These are phyloP conservation scores for Delia radicum DNA, from an alignment of 1,140 invertebrate species.

Conservation along the genomic window DNA sequence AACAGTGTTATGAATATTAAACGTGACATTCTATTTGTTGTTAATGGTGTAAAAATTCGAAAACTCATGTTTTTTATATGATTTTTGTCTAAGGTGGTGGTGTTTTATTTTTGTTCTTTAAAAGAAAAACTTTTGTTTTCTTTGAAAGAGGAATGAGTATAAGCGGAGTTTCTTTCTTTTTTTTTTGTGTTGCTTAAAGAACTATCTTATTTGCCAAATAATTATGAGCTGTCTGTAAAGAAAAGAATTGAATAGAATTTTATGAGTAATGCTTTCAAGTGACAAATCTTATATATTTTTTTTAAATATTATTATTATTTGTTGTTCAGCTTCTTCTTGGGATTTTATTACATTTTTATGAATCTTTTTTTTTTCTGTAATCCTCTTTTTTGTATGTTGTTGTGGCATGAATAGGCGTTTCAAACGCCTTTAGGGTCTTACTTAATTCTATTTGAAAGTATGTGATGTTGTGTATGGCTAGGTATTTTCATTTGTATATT, in stretches of 20 bases:
- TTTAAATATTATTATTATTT: background rate
- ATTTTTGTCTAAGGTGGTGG: background rate
- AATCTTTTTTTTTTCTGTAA: background rate
- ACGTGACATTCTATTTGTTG: background rate
- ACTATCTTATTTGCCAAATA: background rate
- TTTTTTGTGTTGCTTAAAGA: background rate
- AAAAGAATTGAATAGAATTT: background rate
- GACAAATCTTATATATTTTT: background rate
- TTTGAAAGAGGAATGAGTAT: background rate
- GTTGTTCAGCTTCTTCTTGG: background rate
- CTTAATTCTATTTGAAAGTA: background rate
- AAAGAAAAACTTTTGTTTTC: background rate
- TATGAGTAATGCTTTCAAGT: background rate
- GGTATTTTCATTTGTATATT: background rate
- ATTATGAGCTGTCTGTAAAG: background rate
- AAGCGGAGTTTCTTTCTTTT: background rate
- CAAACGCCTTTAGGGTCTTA: background rate
- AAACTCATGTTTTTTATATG: background rate
- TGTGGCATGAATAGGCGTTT: background rate
- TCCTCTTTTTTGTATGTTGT: background rate
- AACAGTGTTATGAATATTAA: conserved; percentile 18
- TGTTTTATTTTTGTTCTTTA: background rate
- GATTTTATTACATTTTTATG: background rate
- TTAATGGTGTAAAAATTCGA: conserved; percentile 1
- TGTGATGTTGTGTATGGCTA: background rate